These are phyloP conservation scores for Lacerta agilis DNA, from an alignment of 2,797 vertebrate genomes.

Conservation along the genomic window DNA sequence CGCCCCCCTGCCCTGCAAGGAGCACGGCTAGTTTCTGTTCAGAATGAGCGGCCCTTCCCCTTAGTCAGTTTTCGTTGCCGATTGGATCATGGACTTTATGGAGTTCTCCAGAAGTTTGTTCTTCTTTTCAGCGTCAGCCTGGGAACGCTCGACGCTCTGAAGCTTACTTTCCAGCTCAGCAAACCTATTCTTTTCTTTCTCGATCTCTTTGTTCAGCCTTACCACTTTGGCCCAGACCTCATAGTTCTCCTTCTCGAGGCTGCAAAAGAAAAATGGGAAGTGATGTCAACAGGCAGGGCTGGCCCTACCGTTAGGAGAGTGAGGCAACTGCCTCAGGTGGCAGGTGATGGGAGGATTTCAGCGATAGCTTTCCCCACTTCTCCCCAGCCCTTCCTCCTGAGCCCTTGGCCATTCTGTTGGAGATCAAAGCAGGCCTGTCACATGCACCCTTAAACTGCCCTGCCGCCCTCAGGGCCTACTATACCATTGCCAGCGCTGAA, in stretches of 20 bases:
- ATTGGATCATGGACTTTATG: conserved; percentile 52
- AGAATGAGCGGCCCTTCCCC: neutral
- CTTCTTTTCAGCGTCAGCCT: conserved; percentile 82
- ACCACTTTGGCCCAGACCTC: conserved; percentile 85
- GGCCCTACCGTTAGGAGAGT: too few species aligned
- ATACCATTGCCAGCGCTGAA: too few species aligned
- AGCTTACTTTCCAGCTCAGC: conserved; percentile 84
- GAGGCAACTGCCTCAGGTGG: too few species aligned
- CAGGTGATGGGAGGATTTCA: too few species aligned
- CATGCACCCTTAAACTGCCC: too few species aligned
- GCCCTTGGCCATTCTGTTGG: too few species aligned
- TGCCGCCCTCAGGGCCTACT: too few species aligned
- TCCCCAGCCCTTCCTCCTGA: too few species aligned
- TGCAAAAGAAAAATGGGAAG: conserved; percentile 60
- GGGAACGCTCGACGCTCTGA: conserved; percentile 73
- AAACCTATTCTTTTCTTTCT: conserved; percentile 80
- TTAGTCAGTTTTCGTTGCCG: conserved; percentile 48
- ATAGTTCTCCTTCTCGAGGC: conserved; percentile 87
- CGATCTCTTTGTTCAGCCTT: conserved; percentile 84
- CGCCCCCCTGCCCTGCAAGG: neutral
- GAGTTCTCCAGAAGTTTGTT: conserved; percentile 83
- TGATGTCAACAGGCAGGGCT: neutral
- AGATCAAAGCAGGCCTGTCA: too few species aligned
- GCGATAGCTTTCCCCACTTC: too few species aligned
- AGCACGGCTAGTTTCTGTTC: neutral